Base-by-base conservation (phyloP, 1,140 invertebrate genomes). In the Lineus longissimus region DNA sequence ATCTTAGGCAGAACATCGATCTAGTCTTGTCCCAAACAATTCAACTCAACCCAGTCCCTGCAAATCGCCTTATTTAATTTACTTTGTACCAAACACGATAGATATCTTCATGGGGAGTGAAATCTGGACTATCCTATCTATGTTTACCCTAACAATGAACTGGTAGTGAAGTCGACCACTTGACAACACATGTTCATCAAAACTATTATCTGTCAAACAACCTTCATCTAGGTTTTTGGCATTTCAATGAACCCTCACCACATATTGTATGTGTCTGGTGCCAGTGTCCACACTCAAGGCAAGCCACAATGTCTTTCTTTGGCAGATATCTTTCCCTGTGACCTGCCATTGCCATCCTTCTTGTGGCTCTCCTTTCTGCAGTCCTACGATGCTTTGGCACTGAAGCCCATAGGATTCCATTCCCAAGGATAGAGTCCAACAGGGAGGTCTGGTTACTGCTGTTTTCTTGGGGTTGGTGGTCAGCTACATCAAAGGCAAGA, bases 331-430 rank as follows among this genome's bases (percentile, higher is more conserved):
- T 91, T 91, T 84, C 85, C 25, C 47, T 19, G 86, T 88, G 43
- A 88, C 78, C 1, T 85, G 84, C 54, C 71, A 70, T 7, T 89
- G 90, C 25, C 79, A 86, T 92, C 82, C 87, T 92, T 61, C 90
- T 83, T 51, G 84, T 88, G 67, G 83, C 75, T 62, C 91, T 84
- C 78, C 84, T 89, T 74, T 94, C 92, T 36, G 92, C 61, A 0
- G 88, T 86, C 69, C 90, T 82, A 74, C 92, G 83, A 57, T 85
- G 84, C 73, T 89, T 91, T 0, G 92, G 94, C 1, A 91, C 91
- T n/a, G n/a, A n/a, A 63, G 87, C 92, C 85, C 87, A 90, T 19
- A 94, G 71, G 75, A 93, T 85, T n/a, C 88, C 89, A 84, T 91
- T 57, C 9, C 57, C 64, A 58, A 71, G 63, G 30, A 72, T 64